Percentiles rank a stretch among this genome's conserved stretches.
phyloP scores from a whole-genome alignment of 1,140 invertebrate genomes.

The Camponotus floridanus region DNA sequence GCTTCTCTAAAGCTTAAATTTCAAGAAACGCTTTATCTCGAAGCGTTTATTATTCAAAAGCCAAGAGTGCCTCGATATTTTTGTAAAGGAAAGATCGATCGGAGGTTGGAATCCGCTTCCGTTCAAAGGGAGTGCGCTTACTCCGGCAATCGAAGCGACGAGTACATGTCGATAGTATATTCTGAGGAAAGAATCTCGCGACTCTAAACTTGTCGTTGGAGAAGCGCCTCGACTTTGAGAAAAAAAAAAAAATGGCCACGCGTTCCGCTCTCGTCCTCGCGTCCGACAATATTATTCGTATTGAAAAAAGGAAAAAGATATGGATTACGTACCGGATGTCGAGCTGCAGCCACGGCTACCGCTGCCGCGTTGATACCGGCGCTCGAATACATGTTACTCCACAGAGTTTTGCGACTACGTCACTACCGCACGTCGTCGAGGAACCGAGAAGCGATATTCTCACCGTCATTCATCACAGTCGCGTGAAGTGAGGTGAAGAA shows the following conservation, averaged over 20 bases:
- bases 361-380: slow-evolving; percentile 87
- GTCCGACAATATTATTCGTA: neutral
- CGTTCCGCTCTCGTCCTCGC: neutral
- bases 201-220: neutral
- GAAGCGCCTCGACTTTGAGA: neutral
- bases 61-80: too few relatives aligned
- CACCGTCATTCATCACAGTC: slow-evolving; percentile 29
- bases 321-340: slow-evolving; percentile 86
- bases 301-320: neutral
- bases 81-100: too few relatives aligned
- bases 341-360: slow-evolving; percentile 87
- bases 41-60: too few relatives aligned
- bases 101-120: too few relatives aligned
- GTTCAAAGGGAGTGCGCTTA: too few relatives aligned
- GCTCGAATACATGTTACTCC: slow-evolving; percentile 87
- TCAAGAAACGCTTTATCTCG: too few relatives aligned
- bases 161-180: too few relatives aligned
- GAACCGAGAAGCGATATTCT: slow-evolving; percentile 22
- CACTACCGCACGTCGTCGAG: slow-evolving; percentile 53
- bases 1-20: too few relatives aligned
- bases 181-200: too few relatives aligned
- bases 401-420: slow-evolving; percentile 32
- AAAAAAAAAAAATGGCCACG: too few relatives aligned
- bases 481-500: too few relatives aligned
- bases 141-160: too few relatives aligned